Evolutionary conservation across 2,113 vertebrate genomes (phyloP).

Genomic region (Cynopterus brachyotis): DNA sequence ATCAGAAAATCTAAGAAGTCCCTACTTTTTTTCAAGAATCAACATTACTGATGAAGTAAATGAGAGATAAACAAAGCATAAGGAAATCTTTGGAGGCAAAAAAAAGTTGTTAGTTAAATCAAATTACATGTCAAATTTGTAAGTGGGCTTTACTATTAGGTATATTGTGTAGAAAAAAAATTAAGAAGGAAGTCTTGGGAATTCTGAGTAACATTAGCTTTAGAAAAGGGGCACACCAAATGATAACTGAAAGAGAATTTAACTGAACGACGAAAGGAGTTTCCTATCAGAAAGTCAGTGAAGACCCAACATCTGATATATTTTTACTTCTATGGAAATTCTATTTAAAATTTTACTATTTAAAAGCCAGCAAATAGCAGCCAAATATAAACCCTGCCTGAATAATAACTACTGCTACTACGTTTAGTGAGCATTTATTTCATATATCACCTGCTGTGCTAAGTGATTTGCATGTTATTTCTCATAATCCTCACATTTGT

Average conservation of each 20-base stretch:
- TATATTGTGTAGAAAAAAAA: background rate
- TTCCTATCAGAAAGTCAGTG: background rate
- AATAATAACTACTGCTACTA: background rate
- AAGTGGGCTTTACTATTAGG: background rate
- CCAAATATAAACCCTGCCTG: background rate
- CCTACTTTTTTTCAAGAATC: background rate
- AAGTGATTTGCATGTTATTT: constrained; percentile 6
- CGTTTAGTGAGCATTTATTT: constrained; percentile 7
- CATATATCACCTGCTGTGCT: background rate
- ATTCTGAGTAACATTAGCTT: background rate
- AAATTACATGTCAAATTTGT: background rate
- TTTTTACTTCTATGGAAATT: background rate
- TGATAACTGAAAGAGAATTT: background rate
- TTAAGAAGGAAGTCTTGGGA: background rate
- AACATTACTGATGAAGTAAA: constrained; percentile 38
- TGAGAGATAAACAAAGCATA: background rate
- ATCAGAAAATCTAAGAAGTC: constrained; percentile 7
- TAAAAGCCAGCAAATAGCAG: background rate
- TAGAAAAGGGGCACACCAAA: background rate
- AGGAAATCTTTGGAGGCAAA: background rate
- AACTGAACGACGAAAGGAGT: background rate
- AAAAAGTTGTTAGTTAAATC: background rate
- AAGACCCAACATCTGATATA: background rate
- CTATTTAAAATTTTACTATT: background rate
- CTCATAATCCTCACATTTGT: background rate